A percentile compares a stretch with the other conserved stretches of the same genome.
These are phyloP conservation scores for Amphilophus citrinellus DNA, from an alignment of 2,113 vertebrate species.

Conservation along the genomic window DNA sequence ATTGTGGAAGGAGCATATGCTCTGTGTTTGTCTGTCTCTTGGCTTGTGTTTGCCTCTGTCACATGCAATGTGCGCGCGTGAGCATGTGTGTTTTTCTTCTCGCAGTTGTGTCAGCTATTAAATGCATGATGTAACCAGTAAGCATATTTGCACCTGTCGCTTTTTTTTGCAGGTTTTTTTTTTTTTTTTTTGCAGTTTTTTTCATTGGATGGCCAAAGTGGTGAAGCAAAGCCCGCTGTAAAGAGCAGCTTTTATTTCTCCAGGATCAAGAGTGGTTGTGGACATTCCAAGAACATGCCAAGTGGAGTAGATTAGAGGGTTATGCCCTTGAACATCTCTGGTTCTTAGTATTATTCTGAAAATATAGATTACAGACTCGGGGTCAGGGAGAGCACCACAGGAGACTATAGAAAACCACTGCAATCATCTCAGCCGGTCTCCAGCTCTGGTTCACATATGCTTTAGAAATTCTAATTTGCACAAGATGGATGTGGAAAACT, in stretches of 20 bases:
- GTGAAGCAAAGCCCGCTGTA: neutral
- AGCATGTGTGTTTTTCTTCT: neutral
- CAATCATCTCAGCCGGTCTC: constrained; percentile 66
- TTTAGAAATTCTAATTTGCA: constrained; percentile 73
- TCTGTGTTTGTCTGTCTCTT: constrained; percentile 57
- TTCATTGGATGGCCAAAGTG: neutral
- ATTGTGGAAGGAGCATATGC: constrained; percentile 69
- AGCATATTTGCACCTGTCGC: constrained; percentile 23
- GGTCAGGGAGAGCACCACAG: constrained; percentile 66
- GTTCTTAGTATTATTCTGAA: constrained; percentile 76
- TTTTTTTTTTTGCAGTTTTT: too few species aligned
- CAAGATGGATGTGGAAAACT: constrained; percentile 70
- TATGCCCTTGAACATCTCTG: constrained; percentile 73
- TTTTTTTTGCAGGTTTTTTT: neutral
- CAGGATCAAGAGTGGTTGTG: constrained; percentile 42
- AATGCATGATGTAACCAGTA: constrained; percentile 26
- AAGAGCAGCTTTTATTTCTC: constrained; percentile 41
- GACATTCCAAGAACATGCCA: constrained; percentile 55
- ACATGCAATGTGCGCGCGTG: neutral
- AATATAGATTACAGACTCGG: constrained; percentile 73
- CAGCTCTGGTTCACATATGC: constrained; percentile 54
- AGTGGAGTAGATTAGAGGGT: constrained; percentile 79
- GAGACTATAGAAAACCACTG: constrained; percentile 72
- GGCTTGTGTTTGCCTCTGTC: constrained; percentile 46
- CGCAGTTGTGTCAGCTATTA: neutral